Evolutionary conservation across 2,113 vertebrate species (phyloP).

Genomic region (Carettochelys insculpta): DNA sequence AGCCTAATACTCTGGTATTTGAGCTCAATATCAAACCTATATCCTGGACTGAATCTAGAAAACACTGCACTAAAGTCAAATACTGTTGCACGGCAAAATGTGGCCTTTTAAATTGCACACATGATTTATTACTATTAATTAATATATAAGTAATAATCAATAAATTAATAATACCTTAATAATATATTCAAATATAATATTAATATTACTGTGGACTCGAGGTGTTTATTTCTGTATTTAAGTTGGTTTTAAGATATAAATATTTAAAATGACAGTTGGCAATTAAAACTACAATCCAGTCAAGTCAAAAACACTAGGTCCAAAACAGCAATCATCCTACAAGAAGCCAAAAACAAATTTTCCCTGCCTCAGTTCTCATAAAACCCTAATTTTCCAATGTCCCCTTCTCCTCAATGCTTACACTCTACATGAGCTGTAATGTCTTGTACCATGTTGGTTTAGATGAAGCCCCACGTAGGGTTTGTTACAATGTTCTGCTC

Average conservation of each 20-base stretch:
- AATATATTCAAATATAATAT: too few relatives aligned
- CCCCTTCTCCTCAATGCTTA: not conserved
- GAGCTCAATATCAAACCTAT: not conserved
- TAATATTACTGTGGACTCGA: too few relatives aligned
- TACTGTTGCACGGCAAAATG: not conserved
- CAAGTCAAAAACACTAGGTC: not conserved
- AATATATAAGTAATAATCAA: too few relatives aligned
- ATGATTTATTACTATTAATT: not conserved
- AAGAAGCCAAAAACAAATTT: too few relatives aligned
- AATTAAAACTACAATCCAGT: not conserved
- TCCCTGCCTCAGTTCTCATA: too few relatives aligned
- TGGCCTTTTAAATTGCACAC: not conserved
- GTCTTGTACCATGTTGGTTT: not conserved
- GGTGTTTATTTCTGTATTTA: not conserved
- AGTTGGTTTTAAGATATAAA: not conserved
- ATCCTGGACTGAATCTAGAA: not conserved
- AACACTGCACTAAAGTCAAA: not conserved
- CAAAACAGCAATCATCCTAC: not conserved
- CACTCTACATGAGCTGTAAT: accelerated
- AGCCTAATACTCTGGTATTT: accelerated
- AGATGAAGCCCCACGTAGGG: not conserved
- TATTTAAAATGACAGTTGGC: not conserved
- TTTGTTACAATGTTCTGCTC: not conserved
- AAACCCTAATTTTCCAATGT: not conserved
- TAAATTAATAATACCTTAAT: too few relatives aligned